These are phyloP conservation scores for Coremacera marginata DNA, from an alignment of 2,888 invertebrate genomes.

Conservation along the genomic window DNA sequence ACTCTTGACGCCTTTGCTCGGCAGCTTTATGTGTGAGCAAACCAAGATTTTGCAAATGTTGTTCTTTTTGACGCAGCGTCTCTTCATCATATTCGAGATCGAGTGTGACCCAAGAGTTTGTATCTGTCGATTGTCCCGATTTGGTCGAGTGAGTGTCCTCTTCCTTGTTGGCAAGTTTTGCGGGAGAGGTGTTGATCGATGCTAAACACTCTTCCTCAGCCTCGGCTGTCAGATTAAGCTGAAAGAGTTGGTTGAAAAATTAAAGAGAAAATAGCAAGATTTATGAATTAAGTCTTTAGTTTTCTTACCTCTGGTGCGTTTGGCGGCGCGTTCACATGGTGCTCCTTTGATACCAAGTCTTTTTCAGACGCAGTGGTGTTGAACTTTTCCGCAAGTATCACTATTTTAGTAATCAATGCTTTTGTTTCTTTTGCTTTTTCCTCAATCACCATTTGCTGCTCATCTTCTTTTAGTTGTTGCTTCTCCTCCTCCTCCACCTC, in stretches of 20 bases:
- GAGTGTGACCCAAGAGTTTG: constrained; percentile 49
- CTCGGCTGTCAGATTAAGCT: neutral
- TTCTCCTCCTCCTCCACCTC: constrained; percentile 34
- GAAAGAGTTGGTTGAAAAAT: neutral
- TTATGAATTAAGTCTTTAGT: no score
- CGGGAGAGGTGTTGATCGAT: constrained; percentile 39
- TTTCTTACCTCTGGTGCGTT: no score
- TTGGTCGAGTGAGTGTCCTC: constrained; percentile 48
- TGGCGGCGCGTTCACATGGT: neutral
- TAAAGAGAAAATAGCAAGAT: neutral
- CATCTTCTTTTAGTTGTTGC: constrained; percentile 48
- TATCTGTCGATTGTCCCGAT: constrained; percentile 52
- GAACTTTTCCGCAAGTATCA: neutral
- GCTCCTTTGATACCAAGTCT: neutral
- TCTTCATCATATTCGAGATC: constrained; percentile 70
- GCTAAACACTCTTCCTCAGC: neutral
- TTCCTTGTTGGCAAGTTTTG: constrained; percentile 39
- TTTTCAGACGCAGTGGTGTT: neutral
- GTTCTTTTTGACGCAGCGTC: constrained; percentile 78
- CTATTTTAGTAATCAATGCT: neutral
- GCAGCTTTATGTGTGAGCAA: constrained; percentile 81
- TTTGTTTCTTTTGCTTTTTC: neutral
- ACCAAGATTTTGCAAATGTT: constrained; percentile 80
- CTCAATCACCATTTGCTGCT: neutral
- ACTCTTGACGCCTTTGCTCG: constrained; percentile 72